Conservation (phyloP, 2,888 invertebrate species). For the Lepidochitona cinerea region DNA sequence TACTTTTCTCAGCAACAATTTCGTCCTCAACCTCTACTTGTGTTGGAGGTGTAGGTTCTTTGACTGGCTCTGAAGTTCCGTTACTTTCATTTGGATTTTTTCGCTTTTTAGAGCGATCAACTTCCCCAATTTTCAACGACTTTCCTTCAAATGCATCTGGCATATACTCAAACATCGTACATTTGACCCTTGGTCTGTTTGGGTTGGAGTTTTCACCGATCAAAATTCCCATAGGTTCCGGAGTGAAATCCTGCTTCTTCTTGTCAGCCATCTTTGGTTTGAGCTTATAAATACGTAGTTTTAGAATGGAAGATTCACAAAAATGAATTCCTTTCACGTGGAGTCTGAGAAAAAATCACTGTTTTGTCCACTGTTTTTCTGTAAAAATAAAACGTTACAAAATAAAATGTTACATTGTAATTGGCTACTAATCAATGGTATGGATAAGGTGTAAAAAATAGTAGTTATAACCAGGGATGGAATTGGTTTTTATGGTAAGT, state of each 20-base stretch:
- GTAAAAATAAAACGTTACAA: no score
- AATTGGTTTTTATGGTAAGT: no score
- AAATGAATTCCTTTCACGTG: no score
- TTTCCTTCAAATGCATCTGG: conserved; percentile 57
- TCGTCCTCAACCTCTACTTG: conserved; percentile 8
- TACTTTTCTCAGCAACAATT: conserved; percentile 21
- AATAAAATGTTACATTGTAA: no score
- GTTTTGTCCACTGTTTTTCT: no score
- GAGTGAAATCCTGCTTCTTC: not conserved
- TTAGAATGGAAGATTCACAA: no score
- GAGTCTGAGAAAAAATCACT: no score
- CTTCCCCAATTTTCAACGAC: conserved; percentile 35
- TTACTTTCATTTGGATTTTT: conserved; percentile 23
- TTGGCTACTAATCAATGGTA: no score
- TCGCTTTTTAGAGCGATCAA: conserved; percentile 33
- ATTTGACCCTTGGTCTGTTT: conserved; percentile 47
- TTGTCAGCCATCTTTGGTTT: not conserved
- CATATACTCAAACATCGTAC: conserved; percentile 53
- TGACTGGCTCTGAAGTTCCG: conserved; percentile 15
- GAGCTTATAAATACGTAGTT: no score
- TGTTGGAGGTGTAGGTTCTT: conserved; percentile 15
- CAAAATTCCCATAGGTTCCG: not conserved
- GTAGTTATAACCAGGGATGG: no score
- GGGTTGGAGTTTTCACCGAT: conserved; percentile 27
- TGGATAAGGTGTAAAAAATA: no score